These are phyloP conservation scores for Kryphioiulus occultus DNA, from an alignment of 2,888 invertebrate genomes.

Conservation along the genomic window DNA sequence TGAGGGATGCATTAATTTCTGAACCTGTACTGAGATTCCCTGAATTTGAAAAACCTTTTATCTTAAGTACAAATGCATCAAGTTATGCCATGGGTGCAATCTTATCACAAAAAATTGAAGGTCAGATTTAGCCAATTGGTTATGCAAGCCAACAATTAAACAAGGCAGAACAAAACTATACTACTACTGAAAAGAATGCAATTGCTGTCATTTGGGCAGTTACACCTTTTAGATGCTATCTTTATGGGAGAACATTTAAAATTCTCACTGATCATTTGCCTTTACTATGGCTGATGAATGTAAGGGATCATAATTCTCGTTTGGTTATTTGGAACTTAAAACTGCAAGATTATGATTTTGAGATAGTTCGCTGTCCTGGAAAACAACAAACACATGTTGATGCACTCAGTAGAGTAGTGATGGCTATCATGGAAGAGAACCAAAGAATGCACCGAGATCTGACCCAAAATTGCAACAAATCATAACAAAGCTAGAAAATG, in stretches of 20 bases:
- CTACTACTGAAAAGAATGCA: no score
- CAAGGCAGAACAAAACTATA: no score
- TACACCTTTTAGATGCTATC: no score
- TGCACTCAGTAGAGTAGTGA: neutral
- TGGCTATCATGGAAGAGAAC: neutral
- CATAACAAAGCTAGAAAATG: neutral
- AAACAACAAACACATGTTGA: constrained; percentile 7
- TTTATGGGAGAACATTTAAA: neutral
- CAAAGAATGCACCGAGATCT: no score
- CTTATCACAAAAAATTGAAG: no score
- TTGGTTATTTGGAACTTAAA: neutral
- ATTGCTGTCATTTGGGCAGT: no score
- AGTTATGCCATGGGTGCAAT: no score
- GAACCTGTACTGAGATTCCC: neutral
- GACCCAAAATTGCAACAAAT: neutral
- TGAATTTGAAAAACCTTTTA: neutral
- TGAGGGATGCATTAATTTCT: neutral
- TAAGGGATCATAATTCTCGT: neutral
- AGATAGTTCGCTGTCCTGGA: neutral
- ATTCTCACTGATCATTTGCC: neutral
- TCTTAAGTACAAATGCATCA: no score
- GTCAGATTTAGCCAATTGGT: no score
- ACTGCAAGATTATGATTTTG: constrained; percentile 42
- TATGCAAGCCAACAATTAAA: no score
- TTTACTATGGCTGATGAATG: neutral